phyloP scores from a whole-genome alignment of 2,797 vertebrate species.

The Morelia viridis region DNA sequence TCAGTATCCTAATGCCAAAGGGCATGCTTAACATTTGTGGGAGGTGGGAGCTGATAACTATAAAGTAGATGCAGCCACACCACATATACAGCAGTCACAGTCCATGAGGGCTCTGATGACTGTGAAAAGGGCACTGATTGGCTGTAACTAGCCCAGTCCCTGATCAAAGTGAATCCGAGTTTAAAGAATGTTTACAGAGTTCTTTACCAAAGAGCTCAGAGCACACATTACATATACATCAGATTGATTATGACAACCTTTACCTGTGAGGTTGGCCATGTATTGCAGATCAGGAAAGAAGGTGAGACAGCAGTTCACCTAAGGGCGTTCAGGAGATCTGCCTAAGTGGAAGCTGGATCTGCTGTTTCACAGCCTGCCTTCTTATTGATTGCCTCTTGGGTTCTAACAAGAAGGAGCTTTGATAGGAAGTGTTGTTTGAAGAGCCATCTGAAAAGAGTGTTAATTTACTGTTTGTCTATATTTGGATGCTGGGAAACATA shows the following conservation, averaged over 20 bases:
- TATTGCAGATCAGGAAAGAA: background rate
- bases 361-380: background rate
- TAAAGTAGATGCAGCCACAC: background rate
- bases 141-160: background rate
- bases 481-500: background rate
- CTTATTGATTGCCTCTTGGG: background rate
- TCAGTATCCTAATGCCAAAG: background rate
- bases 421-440: background rate
- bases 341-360: background rate
- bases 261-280: background rate
- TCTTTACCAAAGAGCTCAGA: background rate
- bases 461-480: background rate
- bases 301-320: background rate
- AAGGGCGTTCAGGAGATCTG: background rate
- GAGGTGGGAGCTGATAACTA: background rate
- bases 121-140: background rate
- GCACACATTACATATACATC: background rate
- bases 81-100: background rate
- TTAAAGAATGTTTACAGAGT: background rate
- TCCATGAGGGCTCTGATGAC: background rate
- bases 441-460: background rate
- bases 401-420: background rate
- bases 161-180: background rate
- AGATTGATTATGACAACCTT: background rate
- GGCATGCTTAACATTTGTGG: background rate